phyloP scores from a whole-genome alignment of 2,113 vertebrate species.

The Dolichallabes microphthalmus region DNA sequence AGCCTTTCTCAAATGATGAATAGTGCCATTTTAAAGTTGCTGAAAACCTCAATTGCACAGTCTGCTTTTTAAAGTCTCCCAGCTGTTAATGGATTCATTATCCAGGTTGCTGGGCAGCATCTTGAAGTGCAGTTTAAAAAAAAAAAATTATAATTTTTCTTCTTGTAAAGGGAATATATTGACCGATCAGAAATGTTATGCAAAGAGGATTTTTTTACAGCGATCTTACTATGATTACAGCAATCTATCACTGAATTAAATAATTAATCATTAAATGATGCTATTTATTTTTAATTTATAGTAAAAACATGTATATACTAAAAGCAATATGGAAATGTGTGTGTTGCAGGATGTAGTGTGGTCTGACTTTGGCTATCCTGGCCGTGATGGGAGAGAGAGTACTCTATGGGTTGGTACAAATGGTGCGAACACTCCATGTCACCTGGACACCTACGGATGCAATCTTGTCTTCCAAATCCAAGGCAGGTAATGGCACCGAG shows the following conservation, averaged over 20 bases:
- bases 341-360: slow-evolving; percentile 81
- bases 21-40: slow-evolving; percentile 72
- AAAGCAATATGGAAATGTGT: not conserved
- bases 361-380: slow-evolving; percentile 91
- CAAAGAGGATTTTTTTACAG: slow-evolving; percentile 22
- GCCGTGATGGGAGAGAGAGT: slow-evolving; percentile 85
- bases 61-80: slow-evolving; percentile 79
- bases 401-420: slow-evolving; percentile 89
- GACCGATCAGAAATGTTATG: slow-evolving; percentile 47
- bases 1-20: slow-evolving; percentile 75
- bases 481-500: slow-evolving; percentile 81
- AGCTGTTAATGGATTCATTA: slow-evolving; percentile 78
- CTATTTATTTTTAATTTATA: slow-evolving; percentile 1
- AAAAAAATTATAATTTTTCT: slow-evolving; percentile 19
- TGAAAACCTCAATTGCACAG: slow-evolving; percentile 73
- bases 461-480: slow-evolving; percentile 94
- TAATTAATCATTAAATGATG: not conserved
- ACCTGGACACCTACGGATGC: slow-evolving; percentile 90
- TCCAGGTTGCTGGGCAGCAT: slow-evolving; percentile 69
- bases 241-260: not conserved
- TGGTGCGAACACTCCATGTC: slow-evolving; percentile 92
- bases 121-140: slow-evolving; percentile 27
- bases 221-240: not conserved
- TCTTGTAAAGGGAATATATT: slow-evolving; percentile 33
- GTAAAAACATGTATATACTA: not conserved